These are phyloP conservation scores for Hydrozoanthus tunicans DNA, from an alignment of 64 coral and sea anemone genomes.

Conservation along the genomic window DNA sequence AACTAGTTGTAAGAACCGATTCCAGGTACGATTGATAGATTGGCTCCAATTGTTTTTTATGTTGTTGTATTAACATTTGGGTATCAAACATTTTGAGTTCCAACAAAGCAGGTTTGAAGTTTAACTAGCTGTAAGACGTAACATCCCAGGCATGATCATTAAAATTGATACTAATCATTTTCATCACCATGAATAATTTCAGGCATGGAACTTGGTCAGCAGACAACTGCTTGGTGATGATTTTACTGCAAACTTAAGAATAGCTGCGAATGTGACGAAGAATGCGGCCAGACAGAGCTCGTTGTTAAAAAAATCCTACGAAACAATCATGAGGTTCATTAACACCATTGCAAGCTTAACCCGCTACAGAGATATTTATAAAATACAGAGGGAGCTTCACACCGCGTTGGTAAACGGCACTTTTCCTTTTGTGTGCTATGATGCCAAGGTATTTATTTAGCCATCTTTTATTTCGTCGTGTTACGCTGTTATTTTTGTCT, in stretches of 20 bases:
- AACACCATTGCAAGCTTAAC: neutral
- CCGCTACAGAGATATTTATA: neutral
- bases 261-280: neutral
- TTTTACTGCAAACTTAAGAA: neutral
- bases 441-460: neutral
- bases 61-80: no score
- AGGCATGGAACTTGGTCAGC: conserved; percentile 18
- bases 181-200: neutral
- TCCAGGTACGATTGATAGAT: no score
- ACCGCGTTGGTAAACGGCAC: neutral
- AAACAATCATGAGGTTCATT: neutral
- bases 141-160: no score
- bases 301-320: neutral
- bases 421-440: neutral
- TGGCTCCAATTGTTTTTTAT: no score
- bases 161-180: no score
- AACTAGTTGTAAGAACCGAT: no score
- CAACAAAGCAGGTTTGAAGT: no score
- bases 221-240: neutral
- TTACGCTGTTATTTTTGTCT: no score
- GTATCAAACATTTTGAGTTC: no score
- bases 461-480: neutral
- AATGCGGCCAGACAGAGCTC: neutral
- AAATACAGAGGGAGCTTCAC: neutral
- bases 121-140: no score